Evolutionary conservation across 1,140 invertebrate species (phyloP), one percentile per base, ranked within the genome.

Genomic region (Leptinotarsa texana): DNA sequence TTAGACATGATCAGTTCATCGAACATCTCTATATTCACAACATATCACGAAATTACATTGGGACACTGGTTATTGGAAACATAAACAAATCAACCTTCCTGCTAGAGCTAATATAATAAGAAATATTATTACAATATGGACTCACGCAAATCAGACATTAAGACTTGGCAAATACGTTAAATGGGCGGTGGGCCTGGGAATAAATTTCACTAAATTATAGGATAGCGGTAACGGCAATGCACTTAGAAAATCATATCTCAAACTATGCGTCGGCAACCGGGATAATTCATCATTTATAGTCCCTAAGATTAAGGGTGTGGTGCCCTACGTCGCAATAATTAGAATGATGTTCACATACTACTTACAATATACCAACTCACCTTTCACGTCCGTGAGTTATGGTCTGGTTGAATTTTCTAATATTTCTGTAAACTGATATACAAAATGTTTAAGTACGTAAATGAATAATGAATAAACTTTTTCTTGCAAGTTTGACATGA

Each of bases 401-500:
- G 1, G 8, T 42, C 2, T 11, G 2, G 11, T 8, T 8, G 2
- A 42, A 8, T 42, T 42, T 42, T 42, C 33, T 42, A 8, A 42
- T 8, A 11, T 4, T 27, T 57, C n/a, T 57, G 51, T 57, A 57
- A 57, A 57, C 15, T 17, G 15, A n/a, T 33, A 8, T 57, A 57
- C 15, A n/a, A n/a, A 57, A 17, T n/a, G 6, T 5, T 27, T 27
- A 57, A n/a, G 51, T n/a, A n/a, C n/a, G n/a, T 57, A 57, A 15
- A 51, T 51, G n/a, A 51, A 51, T 51, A 51, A 51, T 4, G 92
- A 92, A 84, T 98, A 84, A 96, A 98, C 83, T 96, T 96, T 85
- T 98, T 98, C 80, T 92, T 92, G 85, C 96, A 98, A 1, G 93
- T 95, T 78, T 91, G 90, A 85, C 96, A 97, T 1, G 90, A 89